Percentiles rank a stretch among this genome's conserved stretches.
phyloP scores from a whole-genome alignment of 2,797 vertebrate genomes.

The Corythornis leucogaster region DNA sequence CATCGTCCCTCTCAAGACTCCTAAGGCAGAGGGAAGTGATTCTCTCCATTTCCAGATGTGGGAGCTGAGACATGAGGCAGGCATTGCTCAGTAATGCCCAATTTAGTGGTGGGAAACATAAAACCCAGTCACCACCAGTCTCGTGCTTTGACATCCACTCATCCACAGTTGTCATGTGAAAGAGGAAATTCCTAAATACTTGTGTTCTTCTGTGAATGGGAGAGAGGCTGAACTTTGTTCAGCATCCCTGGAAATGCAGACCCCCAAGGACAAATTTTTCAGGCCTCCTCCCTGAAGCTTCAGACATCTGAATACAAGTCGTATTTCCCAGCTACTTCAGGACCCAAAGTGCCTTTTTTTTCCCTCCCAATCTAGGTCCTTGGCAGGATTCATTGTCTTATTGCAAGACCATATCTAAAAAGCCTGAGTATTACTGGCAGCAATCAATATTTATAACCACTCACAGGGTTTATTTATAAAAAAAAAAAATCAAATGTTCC shows the following conservation, averaged over 20 bases:
- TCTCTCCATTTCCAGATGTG: background rate
- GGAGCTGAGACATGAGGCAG: background rate
- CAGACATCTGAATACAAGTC: background rate
- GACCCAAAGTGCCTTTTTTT: background rate
- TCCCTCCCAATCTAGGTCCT: background rate
- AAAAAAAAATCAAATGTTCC: conserved; percentile 46
- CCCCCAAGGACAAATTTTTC: background rate
- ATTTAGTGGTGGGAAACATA: background rate
- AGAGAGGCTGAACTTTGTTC: background rate
- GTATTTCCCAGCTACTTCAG: background rate
- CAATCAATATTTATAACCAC: conserved; percentile 54
- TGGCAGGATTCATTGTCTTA: background rate
- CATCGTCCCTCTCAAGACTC: background rate
- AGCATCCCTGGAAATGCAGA: background rate
- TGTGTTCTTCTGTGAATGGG: background rate
- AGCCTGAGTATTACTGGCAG: conserved; percentile 27
- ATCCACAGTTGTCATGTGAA: background rate
- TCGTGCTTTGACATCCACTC: background rate
- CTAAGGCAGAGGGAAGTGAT: background rate
- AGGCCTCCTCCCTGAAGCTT: background rate
- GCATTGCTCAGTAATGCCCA: background rate
- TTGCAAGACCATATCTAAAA: conserved; percentile 14
- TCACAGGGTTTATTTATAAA: conserved; percentile 46
- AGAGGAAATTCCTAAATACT: conserved; percentile 2
- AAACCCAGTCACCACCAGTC: background rate